These are phyloP conservation scores for Acronicta alni DNA, from an alignment of 2,888 invertebrate species.

Conservation along the genomic window DNA sequence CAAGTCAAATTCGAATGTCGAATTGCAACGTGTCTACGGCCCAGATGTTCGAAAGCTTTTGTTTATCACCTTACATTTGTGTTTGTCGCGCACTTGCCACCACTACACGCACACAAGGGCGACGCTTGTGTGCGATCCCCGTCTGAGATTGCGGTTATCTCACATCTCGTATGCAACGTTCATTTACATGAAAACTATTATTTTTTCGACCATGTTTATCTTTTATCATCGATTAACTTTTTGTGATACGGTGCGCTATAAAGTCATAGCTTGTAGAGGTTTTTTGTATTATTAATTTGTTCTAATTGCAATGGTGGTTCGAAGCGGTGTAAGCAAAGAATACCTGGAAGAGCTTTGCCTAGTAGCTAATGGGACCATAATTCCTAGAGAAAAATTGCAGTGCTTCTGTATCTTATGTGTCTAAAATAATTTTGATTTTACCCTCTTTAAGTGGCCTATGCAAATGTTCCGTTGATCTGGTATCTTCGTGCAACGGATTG, in stretches of 20 bases:
- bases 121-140: slow-evolving; percentile 53
- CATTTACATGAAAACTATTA: slow-evolving; percentile 84
- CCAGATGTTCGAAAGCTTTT: too few species aligned
- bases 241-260: slow-evolving; percentile 56
- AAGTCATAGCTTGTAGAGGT: slow-evolving; percentile 35
- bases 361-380: too few species aligned
- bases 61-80: not conserved
- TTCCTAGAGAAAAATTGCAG: too few species aligned
- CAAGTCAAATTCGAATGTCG: too few species aligned
- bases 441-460: too few species aligned
- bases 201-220: slow-evolving; percentile 72
- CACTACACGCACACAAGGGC: slow-evolving; percentile 49
- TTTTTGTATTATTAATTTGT: slow-evolving; percentile 3
- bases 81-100: slow-evolving; percentile 38
- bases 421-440: too few species aligned
- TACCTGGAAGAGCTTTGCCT: too few species aligned
- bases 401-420: too few species aligned
- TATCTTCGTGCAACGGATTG: too few species aligned
- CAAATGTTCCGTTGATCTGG: too few species aligned
- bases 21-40: too few species aligned
- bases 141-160: slow-evolving; percentile 65
- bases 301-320: not conserved
- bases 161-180: slow-evolving; percentile 72
- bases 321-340: too few species aligned
- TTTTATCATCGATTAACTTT: slow-evolving; percentile 72